Base-by-base conservation (phyloP, 2,888 invertebrate genomes). In the Drosophila longiperda region DNA sequence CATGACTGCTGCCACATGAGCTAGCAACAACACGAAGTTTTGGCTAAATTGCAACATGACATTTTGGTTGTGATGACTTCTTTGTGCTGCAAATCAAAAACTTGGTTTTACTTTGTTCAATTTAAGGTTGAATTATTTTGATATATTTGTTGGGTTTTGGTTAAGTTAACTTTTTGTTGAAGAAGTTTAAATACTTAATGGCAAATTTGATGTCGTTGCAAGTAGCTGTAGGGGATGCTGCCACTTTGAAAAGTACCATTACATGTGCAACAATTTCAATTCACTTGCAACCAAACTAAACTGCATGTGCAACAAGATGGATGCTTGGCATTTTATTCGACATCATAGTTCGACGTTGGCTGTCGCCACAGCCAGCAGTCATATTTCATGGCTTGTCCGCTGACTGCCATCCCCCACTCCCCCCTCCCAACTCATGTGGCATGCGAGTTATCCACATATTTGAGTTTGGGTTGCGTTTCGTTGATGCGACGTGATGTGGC, bases 401-500 rank as follows among this genome's bases (percentile, higher is more conserved):
- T 53, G 63, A 50, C 48, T 29, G 29, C 29, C 26, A 26, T 23
- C 29, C 29, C 29, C 29, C 29, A 0, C 6, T 26, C 29, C 29
- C 29, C 29, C 6, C 26, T 0, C 26, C 29, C 5, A 5, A 6
- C 4, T 26, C 66, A 63, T 68, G 42, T 68, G 61, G 63, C 57
- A 71, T 42, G 29, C 49, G 52, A 60, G 63, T 32, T 60, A 65
- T 61, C 26, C 73, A 62, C 58, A 61, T 72, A 76, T 75, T 84
- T 87, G 68, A 79, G 82, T 73, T 73, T 86, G 58, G 3, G 15
- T 57, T 40, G 38, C 34, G 54, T 55, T 54, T 64, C 79, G 87
- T 72, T 76, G 86, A 84, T 83, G 88, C 75, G 83, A 84, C 89
- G 76, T 84, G 89, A 89, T 70, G 80, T 75, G 68, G 78, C 77